phyloP scores from a whole-genome alignment of 2,113 vertebrate species.

The Deroptyus accipitrinus region DNA sequence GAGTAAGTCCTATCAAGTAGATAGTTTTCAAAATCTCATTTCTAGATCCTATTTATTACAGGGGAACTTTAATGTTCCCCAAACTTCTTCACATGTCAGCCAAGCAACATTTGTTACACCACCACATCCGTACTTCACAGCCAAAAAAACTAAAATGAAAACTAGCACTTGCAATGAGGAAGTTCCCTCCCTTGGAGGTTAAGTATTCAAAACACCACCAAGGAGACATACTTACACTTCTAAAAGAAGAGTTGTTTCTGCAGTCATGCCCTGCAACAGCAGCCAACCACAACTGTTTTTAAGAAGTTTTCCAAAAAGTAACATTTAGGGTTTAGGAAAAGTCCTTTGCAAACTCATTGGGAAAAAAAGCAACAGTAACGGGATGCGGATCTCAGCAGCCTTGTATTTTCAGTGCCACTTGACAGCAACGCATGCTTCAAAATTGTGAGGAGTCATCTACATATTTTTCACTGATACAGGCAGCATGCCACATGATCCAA shows the following conservation, averaged over 20 bases:
- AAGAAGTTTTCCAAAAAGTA: neutral
- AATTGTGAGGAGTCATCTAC: neutral
- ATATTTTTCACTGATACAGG: neutral
- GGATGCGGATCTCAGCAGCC: neutral
- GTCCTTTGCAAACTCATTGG: neutral
- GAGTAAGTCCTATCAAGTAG: neutral
- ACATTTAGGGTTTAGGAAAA: neutral
- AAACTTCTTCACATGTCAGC: neutral
- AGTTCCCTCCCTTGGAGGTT: constrained; percentile 20
- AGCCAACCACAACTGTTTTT: neutral
- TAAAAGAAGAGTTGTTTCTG: neutral
- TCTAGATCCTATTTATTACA: neutral
- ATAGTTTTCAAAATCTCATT: neutral
- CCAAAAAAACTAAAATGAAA: neutral
- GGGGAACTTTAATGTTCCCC: neutral
- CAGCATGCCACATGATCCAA: neutral
- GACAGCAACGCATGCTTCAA: neutral
- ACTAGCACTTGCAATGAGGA: constrained; percentile 8
- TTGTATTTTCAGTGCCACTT: neutral
- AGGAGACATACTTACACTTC: neutral
- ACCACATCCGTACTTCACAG: constrained; percentile 31
- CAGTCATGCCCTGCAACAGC: neutral
- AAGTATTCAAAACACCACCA: neutral
- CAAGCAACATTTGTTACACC: neutral
- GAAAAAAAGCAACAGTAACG: neutral